Conservation (phyloP, 1,140 invertebrate genomes). For the Rhizoglyphus robini region DNA sequence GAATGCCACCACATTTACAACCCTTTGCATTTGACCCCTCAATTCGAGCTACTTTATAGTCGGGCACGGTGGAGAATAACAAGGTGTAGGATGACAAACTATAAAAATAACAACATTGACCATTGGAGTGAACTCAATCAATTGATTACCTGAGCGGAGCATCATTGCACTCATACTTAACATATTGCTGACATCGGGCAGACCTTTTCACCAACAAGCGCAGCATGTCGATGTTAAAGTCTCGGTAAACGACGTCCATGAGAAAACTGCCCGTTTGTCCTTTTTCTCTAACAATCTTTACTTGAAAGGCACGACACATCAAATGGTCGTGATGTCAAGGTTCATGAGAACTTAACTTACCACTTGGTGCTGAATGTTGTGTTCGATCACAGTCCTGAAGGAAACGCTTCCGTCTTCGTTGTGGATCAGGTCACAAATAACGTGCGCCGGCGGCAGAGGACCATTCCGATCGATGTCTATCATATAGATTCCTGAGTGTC, state of each 20-base stretch:
- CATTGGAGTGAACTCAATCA: not conserved
- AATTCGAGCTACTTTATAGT: conserved; percentile 31
- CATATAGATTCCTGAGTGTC: conserved; percentile 70
- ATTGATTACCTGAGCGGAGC: conserved; percentile 49
- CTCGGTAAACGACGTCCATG: conserved; percentile 68
- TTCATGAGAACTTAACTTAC: conserved; percentile 27
- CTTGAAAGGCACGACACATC: not conserved
- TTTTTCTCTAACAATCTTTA: conserved; percentile 54
- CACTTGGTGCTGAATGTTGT: conserved; percentile 76
- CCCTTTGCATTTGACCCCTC: conserved; percentile 21
- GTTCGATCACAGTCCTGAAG: conserved; percentile 77
- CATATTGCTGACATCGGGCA: conserved; percentile 69
- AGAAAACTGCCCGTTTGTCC: conserved; percentile 55
- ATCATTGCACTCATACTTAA: conserved; percentile 79
- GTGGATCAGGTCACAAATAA: conserved; percentile 65
- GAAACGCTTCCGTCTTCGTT: not conserved
- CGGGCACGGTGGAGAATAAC: conserved; percentile 63
- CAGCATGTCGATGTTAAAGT: conserved; percentile 75
- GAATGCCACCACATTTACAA: conserved; percentile 21
- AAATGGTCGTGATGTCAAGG: not conserved
- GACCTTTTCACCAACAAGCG: conserved; percentile 76
- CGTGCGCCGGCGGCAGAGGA: conserved; percentile 69
- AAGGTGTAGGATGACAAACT: conserved; percentile 72
- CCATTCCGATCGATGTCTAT: conserved; percentile 86
- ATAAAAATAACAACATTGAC: conserved; percentile 1